Base-by-base conservation (phyloP, 2,888 invertebrate species). In the Rhodophaea formosa region DNA sequence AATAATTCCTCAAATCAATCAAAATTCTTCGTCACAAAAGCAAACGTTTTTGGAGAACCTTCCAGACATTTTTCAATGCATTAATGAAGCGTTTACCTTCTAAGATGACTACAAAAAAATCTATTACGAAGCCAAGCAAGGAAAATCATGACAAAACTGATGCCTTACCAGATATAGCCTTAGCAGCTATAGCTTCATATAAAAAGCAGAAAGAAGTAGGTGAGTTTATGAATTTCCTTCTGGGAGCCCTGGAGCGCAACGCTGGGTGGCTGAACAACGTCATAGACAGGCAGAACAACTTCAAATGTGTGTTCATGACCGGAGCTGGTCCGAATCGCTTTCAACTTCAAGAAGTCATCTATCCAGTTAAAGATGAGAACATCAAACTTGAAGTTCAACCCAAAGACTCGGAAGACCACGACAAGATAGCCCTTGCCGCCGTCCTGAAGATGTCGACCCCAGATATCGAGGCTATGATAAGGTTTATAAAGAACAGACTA, bases 321-420 rank as follows among this genome's bases (percentile, higher is more conserved):
- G 89, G 90, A 17, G 80, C 87, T 1, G 90, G 90, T 1, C 88
- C 90, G 6, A 88, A 89, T 59, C 80, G 90, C 54, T 89, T 88
- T 61, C 84, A 85, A 62, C 72, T 88, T 3, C 84, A 86, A 70
- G 80, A 89, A 70, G 79, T 83, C 8, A 86, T 90, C 57, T 90
- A 89, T 62, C 90, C 90, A 0, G 68, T 76, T n/a, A 71, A 72
- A 12, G 75, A 79, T 14, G 67, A 73, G 12, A 76, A 82, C 53
- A 65, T 87, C n/a, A 83, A 80, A 59, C 70, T 90, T 0, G 85
- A 89, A 74, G 80, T 89, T 1, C 88, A 89, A 63, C 69, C 83
- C 7, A 81, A 74, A 61, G 85, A 89, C 8, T 86, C 85, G 0
- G 89, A 88, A 62, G 90, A 90, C 59, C 69, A 83, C 57, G 88